These are phyloP conservation scores for Harpagoxenus sublaevis DNA, from an alignment of 2,888 invertebrate genomes.

Conservation along the genomic window DNA sequence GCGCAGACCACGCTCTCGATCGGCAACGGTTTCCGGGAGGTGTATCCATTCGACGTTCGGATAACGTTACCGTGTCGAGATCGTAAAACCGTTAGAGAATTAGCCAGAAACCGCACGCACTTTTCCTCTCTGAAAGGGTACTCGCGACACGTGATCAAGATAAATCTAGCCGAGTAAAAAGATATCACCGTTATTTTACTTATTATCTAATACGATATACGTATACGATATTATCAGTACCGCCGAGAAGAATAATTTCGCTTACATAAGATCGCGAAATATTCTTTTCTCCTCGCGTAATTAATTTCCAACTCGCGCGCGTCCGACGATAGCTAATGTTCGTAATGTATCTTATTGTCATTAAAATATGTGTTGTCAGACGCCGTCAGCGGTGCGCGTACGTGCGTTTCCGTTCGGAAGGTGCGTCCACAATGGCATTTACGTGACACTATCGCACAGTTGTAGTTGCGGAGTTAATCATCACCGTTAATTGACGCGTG, in stretches of 20 bases:
- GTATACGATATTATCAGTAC: neutral
- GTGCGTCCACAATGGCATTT: neutral
- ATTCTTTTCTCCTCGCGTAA: conserved; percentile 9
- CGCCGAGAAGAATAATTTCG: neutral
- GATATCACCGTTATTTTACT: neutral
- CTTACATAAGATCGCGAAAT: conserved; percentile 19
- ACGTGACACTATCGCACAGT: conserved; percentile 1
- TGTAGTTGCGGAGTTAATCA: conserved; percentile 37
- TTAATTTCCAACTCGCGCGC: neutral
- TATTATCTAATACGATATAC: conserved; percentile 10
- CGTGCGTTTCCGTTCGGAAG: conserved; percentile 17
- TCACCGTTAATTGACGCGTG: conserved; percentile 33
- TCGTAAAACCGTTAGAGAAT: conserved; percentile 18
- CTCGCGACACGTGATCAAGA: neutral
- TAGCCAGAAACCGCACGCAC: conserved; percentile 16
- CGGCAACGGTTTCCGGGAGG: conserved; percentile 34
- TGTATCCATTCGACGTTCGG: conserved; percentile 20
- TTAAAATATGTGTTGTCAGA: conserved; percentile 20
- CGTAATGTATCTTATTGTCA: neutral
- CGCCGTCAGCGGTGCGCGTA: neutral
- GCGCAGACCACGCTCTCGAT: conserved; percentile 2
- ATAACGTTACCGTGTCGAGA: conserved; percentile 4
- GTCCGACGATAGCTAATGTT: conserved; percentile 4
- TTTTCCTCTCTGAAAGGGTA: neutral
- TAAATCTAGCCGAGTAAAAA: neutral